These are phyloP conservation scores for Melanotaenia trifasciata DNA, from an alignment of 2,797 vertebrate species.

Conservation along the genomic window DNA sequence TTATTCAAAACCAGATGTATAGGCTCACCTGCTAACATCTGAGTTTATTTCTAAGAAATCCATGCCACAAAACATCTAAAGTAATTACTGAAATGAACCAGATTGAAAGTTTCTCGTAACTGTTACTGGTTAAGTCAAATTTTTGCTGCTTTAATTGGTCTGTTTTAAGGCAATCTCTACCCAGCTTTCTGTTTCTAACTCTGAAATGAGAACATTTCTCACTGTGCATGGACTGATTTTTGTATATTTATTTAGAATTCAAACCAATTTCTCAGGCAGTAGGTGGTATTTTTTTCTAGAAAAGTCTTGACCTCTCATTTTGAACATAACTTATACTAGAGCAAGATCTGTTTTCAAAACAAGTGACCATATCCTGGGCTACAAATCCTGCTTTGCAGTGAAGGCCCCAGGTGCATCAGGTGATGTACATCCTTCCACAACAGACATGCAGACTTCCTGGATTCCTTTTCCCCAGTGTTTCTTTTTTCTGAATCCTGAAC, in stretches of 20 bases:
- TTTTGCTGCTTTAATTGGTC: neutral
- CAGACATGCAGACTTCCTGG: slow-evolving; percentile 42
- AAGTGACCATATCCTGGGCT: neutral
- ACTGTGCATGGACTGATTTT: neutral
- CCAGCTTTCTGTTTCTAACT: neutral
- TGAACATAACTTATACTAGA: neutral
- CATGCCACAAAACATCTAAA: neutral
- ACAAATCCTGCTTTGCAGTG: slow-evolving; percentile 4
- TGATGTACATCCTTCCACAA: slow-evolving; percentile 46
- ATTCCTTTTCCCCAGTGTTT: slow-evolving; percentile 26
- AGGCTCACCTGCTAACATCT: neutral
- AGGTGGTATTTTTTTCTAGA: neutral
- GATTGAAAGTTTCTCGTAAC: neutral
- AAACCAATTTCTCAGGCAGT: neutral
- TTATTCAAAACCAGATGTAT: neutral
- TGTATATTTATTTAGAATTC: neutral
- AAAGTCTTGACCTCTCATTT: neutral
- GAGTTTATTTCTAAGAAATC: neutral
- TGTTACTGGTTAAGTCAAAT: neutral
- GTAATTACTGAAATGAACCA: neutral
- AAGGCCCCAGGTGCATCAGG: slow-evolving; percentile 25
- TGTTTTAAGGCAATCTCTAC: neutral
- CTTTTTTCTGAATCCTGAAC: slow-evolving; percentile 24
- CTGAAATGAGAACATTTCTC: neutral
- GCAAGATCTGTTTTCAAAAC: neutral